phyloP scores from a whole-genome alignment of 2,888 invertebrate genomes.

The Caenorhabditis sp. region DNA sequence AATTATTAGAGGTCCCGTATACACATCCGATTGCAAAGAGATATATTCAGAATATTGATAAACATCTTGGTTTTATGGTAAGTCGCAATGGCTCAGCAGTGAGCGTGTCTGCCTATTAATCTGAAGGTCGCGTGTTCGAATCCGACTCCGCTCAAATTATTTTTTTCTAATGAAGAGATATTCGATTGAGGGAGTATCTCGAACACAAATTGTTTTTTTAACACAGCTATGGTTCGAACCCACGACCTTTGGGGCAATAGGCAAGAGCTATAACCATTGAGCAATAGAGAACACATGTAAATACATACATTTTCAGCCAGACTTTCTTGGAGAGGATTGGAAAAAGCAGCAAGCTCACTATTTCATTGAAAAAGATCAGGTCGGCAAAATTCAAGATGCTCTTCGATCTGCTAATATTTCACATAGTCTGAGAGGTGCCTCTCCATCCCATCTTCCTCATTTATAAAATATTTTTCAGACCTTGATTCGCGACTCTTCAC shows the following conservation, averaged over 20 bases:
- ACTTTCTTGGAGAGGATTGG: conserved; percentile 36
- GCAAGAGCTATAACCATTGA: too few species aligned
- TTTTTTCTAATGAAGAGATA: too few species aligned
- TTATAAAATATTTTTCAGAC: conserved; percentile 12
- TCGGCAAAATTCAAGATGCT: conserved; percentile 9
- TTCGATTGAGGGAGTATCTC: too few species aligned
- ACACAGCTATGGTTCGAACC: too few species aligned
- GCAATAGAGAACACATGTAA: too few species aligned
- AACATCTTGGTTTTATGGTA: conserved; percentile 38
- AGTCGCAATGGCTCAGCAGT: too few species aligned
- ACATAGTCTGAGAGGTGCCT: conserved; percentile 26
- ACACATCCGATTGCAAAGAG: conserved; percentile 14
- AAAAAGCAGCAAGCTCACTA: conserved; percentile 31
- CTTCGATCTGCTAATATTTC: conserved; percentile 28
- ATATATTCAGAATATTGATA: conserved; percentile 26
- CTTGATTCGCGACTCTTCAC: conserved; percentile 33
- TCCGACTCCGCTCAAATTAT: too few species aligned
- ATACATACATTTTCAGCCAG: conserved; percentile 23
- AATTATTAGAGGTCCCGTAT: conserved; percentile 30
- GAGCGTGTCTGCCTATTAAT: too few species aligned
- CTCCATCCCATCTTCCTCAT: too few species aligned
- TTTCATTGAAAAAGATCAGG: conserved; percentile 23
- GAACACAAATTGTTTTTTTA: too few species aligned
- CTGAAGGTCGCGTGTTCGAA: too few species aligned
- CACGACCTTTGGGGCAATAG: too few species aligned